Percentiles rank a stretch among this genome's conserved stretches.
phyloP scores from a whole-genome alignment of 2,797 vertebrate genomes.

The Sebastes cheni region DNA sequence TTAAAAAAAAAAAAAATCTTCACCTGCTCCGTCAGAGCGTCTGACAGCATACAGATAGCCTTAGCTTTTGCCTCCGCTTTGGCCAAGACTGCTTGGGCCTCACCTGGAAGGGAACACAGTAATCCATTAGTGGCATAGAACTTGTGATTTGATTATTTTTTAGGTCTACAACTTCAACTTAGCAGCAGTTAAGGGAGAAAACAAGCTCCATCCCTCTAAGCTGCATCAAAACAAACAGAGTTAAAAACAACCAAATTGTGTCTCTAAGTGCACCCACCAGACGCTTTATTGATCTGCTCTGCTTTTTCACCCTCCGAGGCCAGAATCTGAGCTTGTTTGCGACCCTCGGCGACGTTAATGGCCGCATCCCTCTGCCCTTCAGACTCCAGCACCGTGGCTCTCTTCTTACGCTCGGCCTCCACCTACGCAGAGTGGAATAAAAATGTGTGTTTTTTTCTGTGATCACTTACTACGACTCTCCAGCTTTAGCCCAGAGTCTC shows the following conservation, averaged over 20 bases:
- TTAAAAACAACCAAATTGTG: neutral
- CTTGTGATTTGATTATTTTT: neutral
- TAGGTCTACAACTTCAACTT: neutral
- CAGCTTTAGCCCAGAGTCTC: neutral
- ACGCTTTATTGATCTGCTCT: slow-evolving; percentile 93
- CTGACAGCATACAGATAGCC: slow-evolving; percentile 89
- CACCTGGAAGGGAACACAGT: slow-evolving; percentile 79
- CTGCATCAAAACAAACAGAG: neutral
- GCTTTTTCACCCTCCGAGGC: slow-evolving; percentile 92
- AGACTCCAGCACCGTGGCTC: slow-evolving; percentile 94
- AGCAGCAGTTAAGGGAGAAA: neutral
- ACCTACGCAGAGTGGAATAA: slow-evolving; percentile 78
- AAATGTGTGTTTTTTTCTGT: neutral
- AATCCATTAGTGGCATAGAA: neutral
- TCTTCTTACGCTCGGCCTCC: slow-evolving; percentile 93
- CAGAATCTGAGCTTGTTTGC: slow-evolving; percentile 95
- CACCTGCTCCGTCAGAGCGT: slow-evolving; percentile 89
- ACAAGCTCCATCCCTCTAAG: neutral
- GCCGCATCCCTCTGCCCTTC: slow-evolving; percentile 93
- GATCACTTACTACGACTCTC: neutral
- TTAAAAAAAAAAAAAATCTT: neutral
- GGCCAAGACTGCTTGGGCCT: slow-evolving; percentile 91
- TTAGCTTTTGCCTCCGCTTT: slow-evolving; percentile 94
- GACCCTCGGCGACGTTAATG: slow-evolving; percentile 94
- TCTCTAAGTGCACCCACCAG: slow-evolving; percentile 78